Evolutionary conservation across 1,140 invertebrate species (phyloP), one percentile per base, ranked within the genome.

Genomic region (Heliothis virescens): DNA sequence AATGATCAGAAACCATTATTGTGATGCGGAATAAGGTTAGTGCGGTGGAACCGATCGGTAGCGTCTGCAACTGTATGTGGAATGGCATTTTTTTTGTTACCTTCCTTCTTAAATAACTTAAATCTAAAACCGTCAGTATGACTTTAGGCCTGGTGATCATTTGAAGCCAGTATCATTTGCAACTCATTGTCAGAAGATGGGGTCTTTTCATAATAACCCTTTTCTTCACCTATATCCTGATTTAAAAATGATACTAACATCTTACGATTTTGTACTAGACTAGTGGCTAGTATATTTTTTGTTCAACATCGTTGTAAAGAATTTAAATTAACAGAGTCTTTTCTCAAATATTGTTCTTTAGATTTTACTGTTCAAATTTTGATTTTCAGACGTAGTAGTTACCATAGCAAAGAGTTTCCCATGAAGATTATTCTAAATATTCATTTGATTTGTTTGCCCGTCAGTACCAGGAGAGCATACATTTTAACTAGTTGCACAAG

Each of bases 401-500:
- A 11, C 7, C 4, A 18, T 1, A 21, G 0, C 55, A 21, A 57
- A 57, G 29, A 26, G 11, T 41, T 41, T 41, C 34, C 34, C 34
- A 60, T 60, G 48, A 75, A 63, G 69, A 34, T 79, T 29, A n/a
- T 80, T 83, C 86, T 85, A 83, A 26, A 71, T 53, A 53, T 12
- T 52, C 67, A 21, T 12, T 21, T 53, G 53, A 55, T 16, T 72
- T 55, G 53, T 57, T 72, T 52, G 87, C 74, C 85, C 79, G 73
- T 80, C 91, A 41, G 84, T 92, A 92, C 89, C 72, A 82, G 73
- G 60, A 85, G 81, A 82, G 82, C 81, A 83, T 90, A 91, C 87
- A 89, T 91, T 92, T 90, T 88, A 91, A 91, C 85, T 85, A 92
- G 91, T 94, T 94, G 91, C 92, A 88, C 89, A 92, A 93, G 90